These are phyloP conservation scores for Xestia xanthographa DNA, from an alignment of 2,888 invertebrate genomes.

Conservation along the genomic window DNA sequence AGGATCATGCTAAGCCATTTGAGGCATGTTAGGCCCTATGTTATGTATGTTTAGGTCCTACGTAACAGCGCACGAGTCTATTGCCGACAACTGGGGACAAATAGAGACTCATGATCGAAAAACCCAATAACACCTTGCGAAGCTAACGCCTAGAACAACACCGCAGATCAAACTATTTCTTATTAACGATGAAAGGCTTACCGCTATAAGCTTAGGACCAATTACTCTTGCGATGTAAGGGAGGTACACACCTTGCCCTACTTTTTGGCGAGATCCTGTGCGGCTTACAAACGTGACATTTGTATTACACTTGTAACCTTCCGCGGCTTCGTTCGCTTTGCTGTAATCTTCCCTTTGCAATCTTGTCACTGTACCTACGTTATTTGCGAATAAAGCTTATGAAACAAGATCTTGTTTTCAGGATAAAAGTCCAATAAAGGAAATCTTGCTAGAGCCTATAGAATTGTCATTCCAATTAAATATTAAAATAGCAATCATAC, in stretches of 20 bases:
- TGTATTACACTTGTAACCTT: slow-evolving; percentile 56
- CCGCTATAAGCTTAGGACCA: slow-evolving; percentile 51
- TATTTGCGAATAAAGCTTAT: slow-evolving; percentile 38
- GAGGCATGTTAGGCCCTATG: no score
- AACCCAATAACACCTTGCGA: background rate
- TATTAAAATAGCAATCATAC: no score
- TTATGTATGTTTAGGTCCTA: background rate
- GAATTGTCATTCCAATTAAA: background rate
- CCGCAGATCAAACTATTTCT: slow-evolving; percentile 39
- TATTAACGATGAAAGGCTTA: slow-evolving; percentile 47
- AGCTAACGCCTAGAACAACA: background rate
- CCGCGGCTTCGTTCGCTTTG: slow-evolving; percentile 23
- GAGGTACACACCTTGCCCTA: slow-evolving; percentile 47
- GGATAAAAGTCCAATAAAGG: background rate
- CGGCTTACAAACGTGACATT: slow-evolving; percentile 57
- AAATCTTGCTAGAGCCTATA: background rate
- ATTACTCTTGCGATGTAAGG: slow-evolving; percentile 51
- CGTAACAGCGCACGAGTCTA: background rate
- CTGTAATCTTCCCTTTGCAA: slow-evolving; percentile 44
- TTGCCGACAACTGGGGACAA: background rate
- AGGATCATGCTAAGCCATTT: no score
- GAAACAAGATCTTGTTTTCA: slow-evolving; percentile 13
- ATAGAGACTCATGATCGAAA: background rate
- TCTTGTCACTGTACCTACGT: slow-evolving; percentile 16
- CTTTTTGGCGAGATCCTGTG: slow-evolving; percentile 51